Conservation (phyloP, 2,113 vertebrate genomes). For the Triplophysa siluroides region DNA sequence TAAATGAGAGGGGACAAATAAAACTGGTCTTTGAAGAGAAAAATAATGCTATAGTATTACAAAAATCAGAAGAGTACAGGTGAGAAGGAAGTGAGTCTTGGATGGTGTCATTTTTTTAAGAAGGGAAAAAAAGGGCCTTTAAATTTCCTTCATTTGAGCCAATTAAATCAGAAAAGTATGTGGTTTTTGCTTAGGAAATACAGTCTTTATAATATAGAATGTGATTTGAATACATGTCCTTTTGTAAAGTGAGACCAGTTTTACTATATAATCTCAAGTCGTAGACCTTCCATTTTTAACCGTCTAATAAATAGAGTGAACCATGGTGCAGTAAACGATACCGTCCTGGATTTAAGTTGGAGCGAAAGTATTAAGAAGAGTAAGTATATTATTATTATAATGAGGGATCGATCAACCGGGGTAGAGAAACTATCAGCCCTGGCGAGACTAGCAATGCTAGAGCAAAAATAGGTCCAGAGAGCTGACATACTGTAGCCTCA, state of each 20-base stretch:
- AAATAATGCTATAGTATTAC: background rate
- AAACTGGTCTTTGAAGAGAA: too few relatives aligned
- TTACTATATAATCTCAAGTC: constrained; percentile 4
- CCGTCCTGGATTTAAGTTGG: background rate
- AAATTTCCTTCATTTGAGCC: constrained; percentile 14
- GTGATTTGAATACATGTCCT: constrained; percentile 8
- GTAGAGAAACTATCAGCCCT: too few relatives aligned
- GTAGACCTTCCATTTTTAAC: constrained; percentile 3
- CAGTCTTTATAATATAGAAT: constrained; percentile 9
- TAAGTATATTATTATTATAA: background rate
- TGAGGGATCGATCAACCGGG: background rate
- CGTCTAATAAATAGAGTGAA: background rate
- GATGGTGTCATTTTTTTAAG: constrained; percentile 3
- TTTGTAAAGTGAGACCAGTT: constrained; percentile 10
- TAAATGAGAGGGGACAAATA: too few relatives aligned
- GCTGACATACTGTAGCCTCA: too few relatives aligned
- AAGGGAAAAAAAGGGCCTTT: constrained; percentile 14
- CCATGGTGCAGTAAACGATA: constrained; percentile 1
- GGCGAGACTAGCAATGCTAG: too few relatives aligned
- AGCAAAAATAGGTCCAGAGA: too few relatives aligned
- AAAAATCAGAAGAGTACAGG: constrained; percentile 5
- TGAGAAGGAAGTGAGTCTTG: background rate
- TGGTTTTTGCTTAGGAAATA: constrained; percentile 8
- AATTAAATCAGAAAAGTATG: constrained; percentile 25
- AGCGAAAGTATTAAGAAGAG: background rate